Evolutionary conservation across 2,113 vertebrate genomes (phyloP), one percentile per base, ranked within the genome.

Genomic region (Panthera uncia): DNA sequence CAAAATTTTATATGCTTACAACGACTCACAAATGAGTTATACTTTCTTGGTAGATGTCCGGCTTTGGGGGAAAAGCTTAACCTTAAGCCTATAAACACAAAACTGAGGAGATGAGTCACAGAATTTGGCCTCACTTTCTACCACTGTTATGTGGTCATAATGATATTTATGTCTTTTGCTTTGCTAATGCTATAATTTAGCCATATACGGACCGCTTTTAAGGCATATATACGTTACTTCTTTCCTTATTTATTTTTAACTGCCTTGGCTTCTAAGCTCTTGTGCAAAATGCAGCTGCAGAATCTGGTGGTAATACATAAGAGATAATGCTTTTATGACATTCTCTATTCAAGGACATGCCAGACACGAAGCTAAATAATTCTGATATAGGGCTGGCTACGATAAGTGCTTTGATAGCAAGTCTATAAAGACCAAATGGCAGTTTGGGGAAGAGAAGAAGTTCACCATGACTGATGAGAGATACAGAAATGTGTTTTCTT

Each of bases 321-420:
- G 57, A 82, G 15, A 89, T 61, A 84, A 91, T 33, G 33, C 31
- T 88, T 84, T 94, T 89, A 88, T 84, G 57, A 73, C 33, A 68
- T 73, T 83, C 23, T 89, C 33, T 97, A 80, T 76, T 91, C 93
- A 94, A 94, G 36, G 55, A 61, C 63, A 92, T 80, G 66, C 13
- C 38, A 84, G 69, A 29, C 18, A 61, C 31, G 73, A 84, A 88
- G 11, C 7, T 91, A 94, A 88, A 84, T 88, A 91, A 84, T 33
- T 73, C 8, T 79, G n/a, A 84, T 63, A 71, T 45, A 89, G n/a
- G 33, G 45, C 5, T 73, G 11, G 73, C 71, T 80, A 23, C 61
- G 61, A 83, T 84, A 96, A 80, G 15, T 71, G 50, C 29, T 79
- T 55, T 66, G 74, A 84, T 8, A 91, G 27, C 29, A 83, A 83